Evolutionary conservation across 1,140 invertebrate species (phyloP), one percentile per base, ranked within the genome.

Genomic region (Papilio polytes): DNA sequence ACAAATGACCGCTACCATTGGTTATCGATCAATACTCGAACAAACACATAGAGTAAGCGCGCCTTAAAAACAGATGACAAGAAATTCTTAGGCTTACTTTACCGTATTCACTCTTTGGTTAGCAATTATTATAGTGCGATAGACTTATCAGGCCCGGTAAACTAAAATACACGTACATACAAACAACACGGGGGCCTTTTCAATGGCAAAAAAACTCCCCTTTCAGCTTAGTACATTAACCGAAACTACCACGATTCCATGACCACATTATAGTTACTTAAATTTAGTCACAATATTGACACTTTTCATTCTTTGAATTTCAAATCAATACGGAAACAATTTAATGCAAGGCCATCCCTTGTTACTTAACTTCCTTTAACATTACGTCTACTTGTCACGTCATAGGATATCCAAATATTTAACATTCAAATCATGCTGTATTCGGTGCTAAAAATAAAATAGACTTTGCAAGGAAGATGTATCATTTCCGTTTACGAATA

Each of bases 1-100:
- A 76, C 41, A 44, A 22, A 51, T 76, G 0, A 81, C 79, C 36
- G 53, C 46, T 85, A 83, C 73, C 44, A 56, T 51, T 76, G 56
- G 79, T 70, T 81, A 66, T 80, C 82, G 84, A 83, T 72, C 79
- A 18, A 44, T 7, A 73, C 31, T 73, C 15, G 44, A 66, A 70
- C 15, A 31, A 36, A 70, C 36, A 8, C 36, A 63, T 26, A 3
- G 4, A 20, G 6, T 56, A 56, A 3, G 6, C n/a, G 15, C 53
- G n/a, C 3, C 15, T 56, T 15, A 12, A 2, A 4, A 10, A 0
- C 18, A 10, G 7, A 56, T n/a, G 18, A 56, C 18, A 20, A n/a
- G 2, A 15, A 48, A 7, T 13, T 48, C 12, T 48, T 10, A 48
- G 7, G 12, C 9, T 13, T 48, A 13, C 46, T 10, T 48, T 12